Evolutionary conservation across 2,888 invertebrate genomes (phyloP).

Genomic region (Eurytoma adleriae): DNA sequence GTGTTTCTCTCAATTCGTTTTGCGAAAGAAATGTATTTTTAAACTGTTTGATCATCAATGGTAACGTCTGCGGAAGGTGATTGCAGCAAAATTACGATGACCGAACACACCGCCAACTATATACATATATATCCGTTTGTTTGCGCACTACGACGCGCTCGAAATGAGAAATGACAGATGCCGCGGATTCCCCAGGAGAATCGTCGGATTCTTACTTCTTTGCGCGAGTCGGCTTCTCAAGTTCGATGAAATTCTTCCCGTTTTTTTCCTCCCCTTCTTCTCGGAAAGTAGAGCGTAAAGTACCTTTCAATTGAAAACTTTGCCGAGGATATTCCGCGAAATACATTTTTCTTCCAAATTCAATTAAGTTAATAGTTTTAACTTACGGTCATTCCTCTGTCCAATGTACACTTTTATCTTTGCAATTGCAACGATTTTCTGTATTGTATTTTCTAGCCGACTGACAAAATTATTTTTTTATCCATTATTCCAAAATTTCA

Average conservation of each 20-base stretch:
- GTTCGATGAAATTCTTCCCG: conserved; percentile 39
- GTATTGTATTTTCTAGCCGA: no score
- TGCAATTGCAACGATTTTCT: no score
- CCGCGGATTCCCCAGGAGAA: conserved; percentile 44
- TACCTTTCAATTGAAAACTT: conserved; percentile 48
- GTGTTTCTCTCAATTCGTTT: no score
- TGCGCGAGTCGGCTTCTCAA: conserved; percentile 3
- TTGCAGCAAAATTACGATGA: conserved; percentile 33
- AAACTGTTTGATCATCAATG: no score
- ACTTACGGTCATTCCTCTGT: neutral
- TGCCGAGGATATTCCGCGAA: neutral
- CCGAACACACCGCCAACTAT: conserved; percentile 32
- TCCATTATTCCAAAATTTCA: no score
- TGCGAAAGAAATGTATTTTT: no score
- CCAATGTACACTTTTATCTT: conserved; percentile 16
- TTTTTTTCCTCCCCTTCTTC: neutral
- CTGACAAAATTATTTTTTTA: no score
- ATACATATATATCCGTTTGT: conserved; percentile 32
- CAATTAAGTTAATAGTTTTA: neutral
- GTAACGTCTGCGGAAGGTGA: neutral
- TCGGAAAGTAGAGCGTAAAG: conserved; percentile 31
- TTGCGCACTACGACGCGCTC: conserved; percentile 11
- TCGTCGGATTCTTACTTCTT: conserved; percentile 24
- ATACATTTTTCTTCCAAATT: conserved; percentile 10
- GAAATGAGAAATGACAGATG: conserved; percentile 53